A percentile compares a stretch with the other conserved stretches of the same genome.
Conservation (phyloP, 2,888 invertebrate species). For the Thelaira solivaga region DNA sequence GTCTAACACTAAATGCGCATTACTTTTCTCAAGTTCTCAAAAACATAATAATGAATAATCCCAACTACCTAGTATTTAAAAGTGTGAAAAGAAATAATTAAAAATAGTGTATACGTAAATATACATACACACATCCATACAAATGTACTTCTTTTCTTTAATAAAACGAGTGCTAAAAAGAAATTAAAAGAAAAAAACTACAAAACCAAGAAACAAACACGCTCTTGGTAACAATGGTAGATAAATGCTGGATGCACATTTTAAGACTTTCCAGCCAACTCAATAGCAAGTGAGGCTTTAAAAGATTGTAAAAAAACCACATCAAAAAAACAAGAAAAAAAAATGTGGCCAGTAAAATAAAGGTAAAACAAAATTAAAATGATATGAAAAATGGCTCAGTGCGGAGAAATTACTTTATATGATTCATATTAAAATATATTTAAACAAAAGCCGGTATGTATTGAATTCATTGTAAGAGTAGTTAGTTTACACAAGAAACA, state of each 20-base stretch:
- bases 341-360: constrained; percentile 12
- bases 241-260: constrained; percentile 12
- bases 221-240: constrained; percentile 47
- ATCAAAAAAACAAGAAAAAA: constrained; percentile 14
- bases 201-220: constrained; percentile 34
- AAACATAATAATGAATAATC: constrained; percentile 14
- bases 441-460: constrained; percentile 34
- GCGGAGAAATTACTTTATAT: constrained; percentile 36
- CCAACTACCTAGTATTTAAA: background rate
- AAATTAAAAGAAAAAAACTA: constrained; percentile 22
- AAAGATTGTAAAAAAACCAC: background rate
- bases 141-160: background rate
- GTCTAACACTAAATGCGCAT: background rate
- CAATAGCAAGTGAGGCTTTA: constrained; percentile 48
- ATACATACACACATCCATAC: too few species aligned
- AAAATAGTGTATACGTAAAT: too few species aligned
- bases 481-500: too few species aligned
- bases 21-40: background rate
- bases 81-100: constrained; percentile 6
- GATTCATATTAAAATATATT: constrained; percentile 39
- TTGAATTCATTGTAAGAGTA: too few species aligned
- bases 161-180: background rate
- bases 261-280: constrained; percentile 30
- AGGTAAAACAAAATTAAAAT: constrained; percentile 23
- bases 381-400: constrained; percentile 37